Percentiles rank a stretch among this genome's conserved stretches.
Evolutionary conservation across 2,888 invertebrate genomes (phyloP).

Genomic region (Craniophora ligustri): DNA sequence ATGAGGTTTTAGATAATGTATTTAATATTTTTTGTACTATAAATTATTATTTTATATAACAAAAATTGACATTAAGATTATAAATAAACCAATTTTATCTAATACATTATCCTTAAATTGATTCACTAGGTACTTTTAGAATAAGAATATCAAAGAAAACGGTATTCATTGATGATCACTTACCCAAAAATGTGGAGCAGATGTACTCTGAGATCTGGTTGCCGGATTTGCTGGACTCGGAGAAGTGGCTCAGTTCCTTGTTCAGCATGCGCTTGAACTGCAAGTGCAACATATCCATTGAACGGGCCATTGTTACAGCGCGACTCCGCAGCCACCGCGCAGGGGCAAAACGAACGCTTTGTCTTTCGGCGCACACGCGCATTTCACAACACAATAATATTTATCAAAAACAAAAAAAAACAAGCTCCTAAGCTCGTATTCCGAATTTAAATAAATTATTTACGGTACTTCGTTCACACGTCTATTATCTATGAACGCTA

Average conservation of each 20-base stretch:
- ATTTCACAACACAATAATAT: slow-evolving; percentile 72
- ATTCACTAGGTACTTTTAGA: too few species aligned
- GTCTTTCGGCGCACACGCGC: slow-evolving; percentile 84
- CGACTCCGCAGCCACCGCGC: slow-evolving; percentile 78
- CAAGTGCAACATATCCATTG: slow-evolving; percentile 83
- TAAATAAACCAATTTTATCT: too few species aligned
- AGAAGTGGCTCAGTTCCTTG: slow-evolving; percentile 99
- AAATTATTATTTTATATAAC: too few species aligned
- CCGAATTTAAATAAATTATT: slow-evolving; percentile 41
- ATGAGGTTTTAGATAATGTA: too few species aligned
- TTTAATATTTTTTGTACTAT: too few species aligned
- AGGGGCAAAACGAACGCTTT: slow-evolving; percentile 74
- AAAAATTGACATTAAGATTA: too few species aligned
- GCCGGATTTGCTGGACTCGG: slow-evolving; percentile 99
- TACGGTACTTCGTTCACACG: slow-evolving; percentile 61
- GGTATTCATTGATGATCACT: slow-evolving; percentile 76
- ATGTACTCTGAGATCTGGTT: slow-evolving; percentile 99
- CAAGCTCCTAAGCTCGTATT: slow-evolving; percentile 43
- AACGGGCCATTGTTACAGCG: slow-evolving; percentile 78
- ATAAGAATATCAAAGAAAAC: too few species aligned
- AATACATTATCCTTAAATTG: too few species aligned
- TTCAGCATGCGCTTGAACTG: slow-evolving; percentile 99
- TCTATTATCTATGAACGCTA: slow-evolving; percentile 75
- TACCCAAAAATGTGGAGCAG: slow-evolving; percentile 99
- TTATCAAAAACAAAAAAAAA: slow-evolving; percentile 48